Evolutionary conservation across 2,888 invertebrate species (phyloP), one percentile per base, ranked within the genome.

Genomic region (Clistopyga incitator): DNA sequence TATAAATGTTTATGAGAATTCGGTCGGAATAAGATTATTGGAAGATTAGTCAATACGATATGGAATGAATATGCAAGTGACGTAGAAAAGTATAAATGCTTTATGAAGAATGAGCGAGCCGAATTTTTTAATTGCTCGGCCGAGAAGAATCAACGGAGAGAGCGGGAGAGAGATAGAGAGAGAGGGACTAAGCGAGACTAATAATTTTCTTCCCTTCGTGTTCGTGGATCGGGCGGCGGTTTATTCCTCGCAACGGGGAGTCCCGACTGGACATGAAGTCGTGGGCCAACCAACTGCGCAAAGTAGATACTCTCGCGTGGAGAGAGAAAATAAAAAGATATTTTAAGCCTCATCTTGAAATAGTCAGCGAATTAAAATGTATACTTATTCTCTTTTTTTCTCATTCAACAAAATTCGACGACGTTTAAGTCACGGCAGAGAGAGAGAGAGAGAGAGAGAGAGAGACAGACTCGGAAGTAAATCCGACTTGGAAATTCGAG

Each of bases 141-240:
- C 70, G 74, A 47, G 52, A 38, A 71, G 71, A 74, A 42, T 81
- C 78, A 72, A 47, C 45, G 61, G n/a, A n/a, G n/a, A n/a, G n/a
- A n/a, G n/a, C n/a, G n/a, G n/a, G n/a, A n/a, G n/a, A n/a, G n/a
- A n/a, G n/a, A n/a, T n/a, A n/a, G n/a, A n/a, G n/a, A n/a, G n/a
- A 77, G 61, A 59, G 74, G 83, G 74, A 56, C 75, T 64, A 78
- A 82, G 78, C 80, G 84, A 81, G 78, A 81, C 74, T 84, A 81
- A 81, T 84, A 81, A 84, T 81, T 84, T 84, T 84, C 78, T 75
- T 78, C 65, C 68, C 84, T 81, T 59, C 61, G 77, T 77, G 50
- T 54, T 78, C 52, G 72, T 50, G 70, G 29, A 45, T 52, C 75
- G 52, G 23, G 75, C 45, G 64, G n/a, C 45, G 45, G 45, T 67